These are phyloP conservation scores for Aphrophora alni DNA, from an alignment of 2,888 invertebrate genomes.

Conservation along the genomic window DNA sequence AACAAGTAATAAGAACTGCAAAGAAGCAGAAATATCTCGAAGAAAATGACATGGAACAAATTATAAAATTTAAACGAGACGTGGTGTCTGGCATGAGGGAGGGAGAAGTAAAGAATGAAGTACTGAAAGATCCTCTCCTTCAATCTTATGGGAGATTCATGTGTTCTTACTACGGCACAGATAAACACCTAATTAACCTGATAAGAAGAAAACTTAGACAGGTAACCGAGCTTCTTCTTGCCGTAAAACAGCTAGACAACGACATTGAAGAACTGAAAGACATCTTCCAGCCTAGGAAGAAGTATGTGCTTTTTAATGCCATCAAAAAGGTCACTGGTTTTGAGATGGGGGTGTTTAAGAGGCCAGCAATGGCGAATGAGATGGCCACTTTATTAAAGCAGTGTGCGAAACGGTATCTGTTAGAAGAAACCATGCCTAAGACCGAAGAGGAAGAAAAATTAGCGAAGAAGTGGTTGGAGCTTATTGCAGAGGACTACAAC, in stretches of 20 bases:
- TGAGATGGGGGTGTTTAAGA: not conserved
- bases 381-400: constrained; percentile 15
- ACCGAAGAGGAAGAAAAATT: not conserved
- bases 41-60: too few species aligned
- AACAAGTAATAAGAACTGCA: too few species aligned
- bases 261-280: not conserved
- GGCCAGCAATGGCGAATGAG: constrained; percentile 24
- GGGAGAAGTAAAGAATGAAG: constrained; percentile 18
- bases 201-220: constrained; percentile 20
- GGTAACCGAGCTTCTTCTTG: not conserved
- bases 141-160: constrained; percentile 9
- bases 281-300: not conserved
- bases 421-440: not conserved
- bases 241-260: not conserved
- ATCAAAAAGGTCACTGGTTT: constrained; percentile 10
- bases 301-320: not conserved
- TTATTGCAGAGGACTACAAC: constrained; percentile 14
- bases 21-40: too few species aligned
- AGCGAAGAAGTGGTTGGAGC: constrained; percentile 10
- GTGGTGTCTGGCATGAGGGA: constrained; percentile 21
- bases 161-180: constrained; percentile 12
- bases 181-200: not conserved
- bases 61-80: constrained; percentile 8
- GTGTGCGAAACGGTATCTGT: not conserved
- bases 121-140: not conserved